phyloP scores from a whole-genome alignment of 2,888 invertebrate species.

The Teleogryllus oceanicus region DNA sequence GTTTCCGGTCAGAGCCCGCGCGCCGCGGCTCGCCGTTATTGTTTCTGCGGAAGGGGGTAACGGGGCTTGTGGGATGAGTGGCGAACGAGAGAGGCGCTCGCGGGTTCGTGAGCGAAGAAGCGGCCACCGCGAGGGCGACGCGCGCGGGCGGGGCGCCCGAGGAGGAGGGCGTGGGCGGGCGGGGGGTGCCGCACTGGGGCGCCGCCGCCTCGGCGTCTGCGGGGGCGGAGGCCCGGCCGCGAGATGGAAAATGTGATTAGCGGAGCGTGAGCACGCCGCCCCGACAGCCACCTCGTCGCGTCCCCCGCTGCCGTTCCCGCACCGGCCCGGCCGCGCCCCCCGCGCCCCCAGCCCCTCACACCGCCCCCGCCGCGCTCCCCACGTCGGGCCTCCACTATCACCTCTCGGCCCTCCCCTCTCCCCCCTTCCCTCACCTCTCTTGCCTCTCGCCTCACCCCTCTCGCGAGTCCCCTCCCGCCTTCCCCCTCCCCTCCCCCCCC shows the following conservation, averaged over 20 bases:
- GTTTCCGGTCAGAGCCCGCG: not conserved
- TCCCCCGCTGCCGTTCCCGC: not conserved
- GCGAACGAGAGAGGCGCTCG: too few relatives aligned
- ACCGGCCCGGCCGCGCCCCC: not conserved
- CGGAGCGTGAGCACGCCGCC: constrained; percentile 6
- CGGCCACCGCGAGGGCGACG: too few relatives aligned
- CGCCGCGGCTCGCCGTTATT: not conserved
- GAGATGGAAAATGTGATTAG: constrained; percentile 18
- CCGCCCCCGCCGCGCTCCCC: not conserved
- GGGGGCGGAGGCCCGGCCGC: constrained; percentile 2
- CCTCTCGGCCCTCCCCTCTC: not conserved
- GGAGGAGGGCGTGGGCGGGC: not conserved
- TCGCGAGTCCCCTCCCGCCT: too few relatives aligned
- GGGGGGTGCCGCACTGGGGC: not conserved
- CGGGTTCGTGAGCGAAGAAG: too few relatives aligned
- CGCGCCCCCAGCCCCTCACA: not conserved
- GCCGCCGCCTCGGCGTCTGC: not conserved
- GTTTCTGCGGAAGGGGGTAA: constrained; percentile 2
- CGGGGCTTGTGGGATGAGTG: not conserved
- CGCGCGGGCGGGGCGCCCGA: not conserved
- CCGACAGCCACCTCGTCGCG: not conserved
- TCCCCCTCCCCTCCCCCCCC: too few relatives aligned
- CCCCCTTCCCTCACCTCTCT: too few relatives aligned
- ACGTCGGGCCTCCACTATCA: not conserved
- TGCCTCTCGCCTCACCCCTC: too few relatives aligned